Evolutionary conservation across 2,113 vertebrate species (phyloP).

Genomic region (Carettochelys insculpta): DNA sequence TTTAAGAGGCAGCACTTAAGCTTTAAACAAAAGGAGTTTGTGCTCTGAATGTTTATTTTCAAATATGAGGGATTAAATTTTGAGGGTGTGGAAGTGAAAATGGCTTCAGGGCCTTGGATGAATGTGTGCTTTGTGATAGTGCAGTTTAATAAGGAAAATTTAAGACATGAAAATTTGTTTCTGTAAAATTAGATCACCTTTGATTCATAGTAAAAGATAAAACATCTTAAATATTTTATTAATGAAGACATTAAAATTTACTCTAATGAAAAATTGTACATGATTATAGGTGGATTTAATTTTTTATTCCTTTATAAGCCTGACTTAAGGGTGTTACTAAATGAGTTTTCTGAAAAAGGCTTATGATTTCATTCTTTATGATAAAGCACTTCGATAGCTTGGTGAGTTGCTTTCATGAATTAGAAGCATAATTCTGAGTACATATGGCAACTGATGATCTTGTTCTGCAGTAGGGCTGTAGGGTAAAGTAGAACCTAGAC

Average conservation of each 20-base stretch:
- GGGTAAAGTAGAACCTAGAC: neutral
- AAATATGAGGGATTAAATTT: slow-evolving; percentile 48
- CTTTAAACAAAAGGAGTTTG: slow-evolving; percentile 65
- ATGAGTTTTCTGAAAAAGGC: slow-evolving; percentile 23
- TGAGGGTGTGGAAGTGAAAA: slow-evolving; percentile 63
- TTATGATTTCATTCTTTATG: slow-evolving; percentile 13
- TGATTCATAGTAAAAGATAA: slow-evolving; percentile 16
- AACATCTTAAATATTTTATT: neutral
- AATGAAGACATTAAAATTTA: neutral
- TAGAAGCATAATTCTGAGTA: neutral
- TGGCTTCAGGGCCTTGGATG: slow-evolving; percentile 68
- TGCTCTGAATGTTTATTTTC: slow-evolving; percentile 66
- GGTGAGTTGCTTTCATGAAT: neutral
- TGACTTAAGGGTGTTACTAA: slow-evolving; percentile 35
- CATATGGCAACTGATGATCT: neutral
- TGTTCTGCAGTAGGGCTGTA: slow-evolving; percentile 7
- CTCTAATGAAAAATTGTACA: neutral
- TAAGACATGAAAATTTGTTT: neutral
- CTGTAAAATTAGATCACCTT: slow-evolving; percentile 19
- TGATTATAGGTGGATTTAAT: neutral
- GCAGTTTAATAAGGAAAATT: neutral
- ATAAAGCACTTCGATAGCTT: slow-evolving; percentile 1
- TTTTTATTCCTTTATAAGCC: slow-evolving; percentile 40
- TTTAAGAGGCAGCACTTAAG: slow-evolving; percentile 51
- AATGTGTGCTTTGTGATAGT: slow-evolving; percentile 28